Evolutionary conservation across 2,113 vertebrate species (phyloP), one percentile per base, ranked within the genome.

Genomic region (Siniperca knerii): DNA sequence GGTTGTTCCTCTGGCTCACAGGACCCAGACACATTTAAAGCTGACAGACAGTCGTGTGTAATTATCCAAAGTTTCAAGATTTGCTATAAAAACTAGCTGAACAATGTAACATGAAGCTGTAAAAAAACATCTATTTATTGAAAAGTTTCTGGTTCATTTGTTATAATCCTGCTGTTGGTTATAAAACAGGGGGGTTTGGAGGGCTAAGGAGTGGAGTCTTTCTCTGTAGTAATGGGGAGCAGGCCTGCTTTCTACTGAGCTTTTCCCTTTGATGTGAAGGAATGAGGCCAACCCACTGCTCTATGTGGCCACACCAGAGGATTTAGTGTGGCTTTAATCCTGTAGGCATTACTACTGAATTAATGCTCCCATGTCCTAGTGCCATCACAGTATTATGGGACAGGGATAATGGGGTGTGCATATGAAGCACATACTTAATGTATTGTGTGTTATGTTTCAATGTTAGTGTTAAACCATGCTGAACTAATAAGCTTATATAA

Each of bases 221-320:
- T 85, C 54, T 52, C 29, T 71, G 72, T 69, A 85, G 61, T 72
- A 82, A 77, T 69, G 79, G 61, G 12, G 40, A 55, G 57, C 57
- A 33, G 13, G 77, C 52, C 11, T 79, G 42, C 81, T 84, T 71
- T 84, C 70, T 60, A 9, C 85, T 84, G 69, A 86, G 80, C 75
- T 76, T 77, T 81, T 67, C 75, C 64, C 90, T 92, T 93, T 94
- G 90, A 94, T 88, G 85, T 93, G 87, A 90, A 91, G 83, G 84
- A 93, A 92, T 89, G 83, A 89, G 91, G 86, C 86, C 82, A 87
- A 58, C 65, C 81, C 62, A 52, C 21, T 79, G 65, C 64, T 81
- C 80, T 23, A 12, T 82, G 76, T 82, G 67, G 84, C 81, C 81
- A 75, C 62, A 73, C 68, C 72, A 79, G 55, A 79, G 73, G 87